Evolutionary conservation across 2,888 invertebrate species (phyloP), one percentile per base, ranked within the genome.

Genomic region (Portevinia maculata): DNA sequence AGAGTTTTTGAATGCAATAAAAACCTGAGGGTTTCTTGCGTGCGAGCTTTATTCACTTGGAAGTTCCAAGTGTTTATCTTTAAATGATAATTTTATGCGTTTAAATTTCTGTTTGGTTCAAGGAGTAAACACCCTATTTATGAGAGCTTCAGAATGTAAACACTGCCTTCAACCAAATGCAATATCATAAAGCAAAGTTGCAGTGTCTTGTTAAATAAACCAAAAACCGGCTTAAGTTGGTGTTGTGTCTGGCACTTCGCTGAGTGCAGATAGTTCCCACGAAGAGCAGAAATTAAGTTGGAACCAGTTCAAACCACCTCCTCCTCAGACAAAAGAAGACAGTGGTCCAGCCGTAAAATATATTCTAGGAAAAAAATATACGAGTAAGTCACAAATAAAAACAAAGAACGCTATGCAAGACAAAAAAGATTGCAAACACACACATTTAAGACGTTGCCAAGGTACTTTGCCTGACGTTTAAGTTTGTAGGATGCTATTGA

Each of bases 401-500:
- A 55, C 19, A 13, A 28, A 24, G 17, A 48, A 34, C 30, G n/a
- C 28, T 44, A 64, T 41, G 30, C 9, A 73, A 62, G 50, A 70
- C 65, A 81, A 76, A 46, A 81, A 71, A 65, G 44, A 76, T 71
- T 81, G 65, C 13, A 15, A 60, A 30, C 46, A 59, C 52, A 71
- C 65, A 81, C 76, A 71, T 81, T 69, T 70, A 70, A 71, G 70
- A 60, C 70, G 76, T 81, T 81, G 69, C 60, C 59, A 71, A 76
- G 76, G 52, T 53, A 65, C 81, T 76, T 76, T 81, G 60, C 32
- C 28, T 24, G 24, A 53, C 39, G 59, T 75, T 57, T 34, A 62
- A 62, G 75, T 44, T 74, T 69, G 48, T 21, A 32, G 37, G 37
- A 17, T 39, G 39, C 34, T 11, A 32, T 19, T 28, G n/a, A 30